These are phyloP conservation scores for Dicaeum eximium DNA, from an alignment of 2,113 vertebrate genomes.

Conservation along the genomic window DNA sequence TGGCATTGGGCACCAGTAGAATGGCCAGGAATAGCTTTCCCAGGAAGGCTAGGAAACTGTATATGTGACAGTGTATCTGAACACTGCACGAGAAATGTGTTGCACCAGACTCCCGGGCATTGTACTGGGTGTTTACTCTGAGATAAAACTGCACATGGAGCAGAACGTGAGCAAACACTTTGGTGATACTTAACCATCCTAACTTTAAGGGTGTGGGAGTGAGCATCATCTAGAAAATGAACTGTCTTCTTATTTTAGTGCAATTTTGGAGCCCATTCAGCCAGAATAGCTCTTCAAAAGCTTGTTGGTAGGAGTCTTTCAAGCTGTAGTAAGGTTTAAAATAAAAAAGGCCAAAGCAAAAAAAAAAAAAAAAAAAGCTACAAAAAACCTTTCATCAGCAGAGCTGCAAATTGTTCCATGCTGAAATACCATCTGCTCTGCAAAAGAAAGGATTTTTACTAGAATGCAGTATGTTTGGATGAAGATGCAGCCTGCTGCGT, in stretches of 20 bases:
- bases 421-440: conserved; percentile 27
- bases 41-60: background rate
- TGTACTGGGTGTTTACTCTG: background rate
- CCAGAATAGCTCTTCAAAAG: background rate
- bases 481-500: background rate
- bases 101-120: background rate
- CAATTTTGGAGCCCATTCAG: background rate
- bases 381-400: background rate
- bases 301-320: background rate
- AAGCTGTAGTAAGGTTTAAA: conserved; percentile 7
- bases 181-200: background rate
- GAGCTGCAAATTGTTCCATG: background rate
- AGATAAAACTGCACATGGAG: background rate
- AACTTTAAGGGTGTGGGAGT: background rate
- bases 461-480: background rate
- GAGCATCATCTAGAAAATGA: background rate
- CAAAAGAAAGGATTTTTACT: conserved; percentile 1
- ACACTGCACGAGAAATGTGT: background rate
- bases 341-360: background rate
- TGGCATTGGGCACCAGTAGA: background rate
- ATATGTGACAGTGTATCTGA: background rate
- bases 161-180: background rate
- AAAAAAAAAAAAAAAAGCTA: background rate
- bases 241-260: background rate
- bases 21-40: background rate